Conservation (phyloP, 1,140 invertebrate species). For the Steinernema khuongi region DNA sequence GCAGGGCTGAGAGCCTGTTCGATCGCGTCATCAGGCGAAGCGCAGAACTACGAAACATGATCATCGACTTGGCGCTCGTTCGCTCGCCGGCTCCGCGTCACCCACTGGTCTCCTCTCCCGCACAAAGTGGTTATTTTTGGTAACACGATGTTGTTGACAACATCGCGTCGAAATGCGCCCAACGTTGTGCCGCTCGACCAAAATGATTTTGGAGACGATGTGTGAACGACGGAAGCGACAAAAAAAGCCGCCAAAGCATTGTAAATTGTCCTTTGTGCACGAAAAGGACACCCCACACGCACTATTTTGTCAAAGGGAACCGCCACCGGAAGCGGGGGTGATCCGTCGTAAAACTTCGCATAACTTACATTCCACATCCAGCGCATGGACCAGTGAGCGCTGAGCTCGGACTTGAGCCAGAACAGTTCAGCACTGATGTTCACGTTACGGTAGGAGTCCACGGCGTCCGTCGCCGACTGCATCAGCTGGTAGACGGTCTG, state of each 20-base stretch:
- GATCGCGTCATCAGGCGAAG: neutral
- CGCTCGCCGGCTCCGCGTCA: slow-evolving; percentile 9
- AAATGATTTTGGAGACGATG: neutral
- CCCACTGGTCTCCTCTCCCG: neutral
- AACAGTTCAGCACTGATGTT: slow-evolving; percentile 51
- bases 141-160: slow-evolving; percentile 7
- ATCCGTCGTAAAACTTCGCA: neutral
- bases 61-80: neutral
- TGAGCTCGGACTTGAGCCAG: slow-evolving; percentile 46
- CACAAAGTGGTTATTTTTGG: slow-evolving; percentile 26
- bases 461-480: slow-evolving; percentile 8
- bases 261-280: no score
- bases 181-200: neutral
- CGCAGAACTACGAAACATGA: slow-evolving; percentile 14
- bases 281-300: no score
- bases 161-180: neutral
- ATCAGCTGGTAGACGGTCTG: slow-evolving; percentile 12
- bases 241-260: neutral
- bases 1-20: neutral
- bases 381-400: slow-evolving; percentile 43
- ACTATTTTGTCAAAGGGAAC: neutral
- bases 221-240: slow-evolving; percentile 1
- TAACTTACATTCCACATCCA: slow-evolving; percentile 48
- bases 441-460: slow-evolving; percentile 26
- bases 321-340: neutral